phyloP scores from a whole-genome alignment of 2,888 invertebrate species.

The Loripinus fragilis region DNA sequence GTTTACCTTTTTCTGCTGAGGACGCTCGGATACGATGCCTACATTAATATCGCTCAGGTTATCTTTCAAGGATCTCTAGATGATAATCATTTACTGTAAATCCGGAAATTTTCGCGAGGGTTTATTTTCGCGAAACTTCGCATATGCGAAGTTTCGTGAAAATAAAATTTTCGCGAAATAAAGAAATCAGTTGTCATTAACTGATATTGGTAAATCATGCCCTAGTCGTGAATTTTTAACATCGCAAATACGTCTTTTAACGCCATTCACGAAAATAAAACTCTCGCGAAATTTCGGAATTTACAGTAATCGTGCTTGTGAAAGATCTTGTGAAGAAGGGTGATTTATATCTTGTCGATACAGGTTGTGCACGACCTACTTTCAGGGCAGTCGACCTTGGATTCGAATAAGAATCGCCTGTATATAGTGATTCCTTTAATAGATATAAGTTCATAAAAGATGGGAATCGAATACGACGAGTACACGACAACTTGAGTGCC shows the following conservation, averaged over 20 bases:
- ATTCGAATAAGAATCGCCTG: neutral
- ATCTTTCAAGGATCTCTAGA: neutral
- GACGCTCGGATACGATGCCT: neutral
- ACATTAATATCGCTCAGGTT: neutral
- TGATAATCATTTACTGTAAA: constrained; percentile 9
- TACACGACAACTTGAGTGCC: neutral
- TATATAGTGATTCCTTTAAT: neutral
- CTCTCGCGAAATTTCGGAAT: too few relatives aligned
- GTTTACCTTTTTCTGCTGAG: neutral
- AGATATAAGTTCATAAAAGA: neutral
- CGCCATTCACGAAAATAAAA: too few relatives aligned
- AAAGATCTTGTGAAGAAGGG: neutral
- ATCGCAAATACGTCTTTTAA: too few relatives aligned
- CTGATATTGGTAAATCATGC: too few relatives aligned
- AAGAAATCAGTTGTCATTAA: neutral
- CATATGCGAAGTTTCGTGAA: too few relatives aligned
- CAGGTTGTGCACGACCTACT: neutral
- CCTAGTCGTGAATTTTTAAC: too few relatives aligned
- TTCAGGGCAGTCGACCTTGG: neutral
- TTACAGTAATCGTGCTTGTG: neutral
- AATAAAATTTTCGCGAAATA: too few relatives aligned
- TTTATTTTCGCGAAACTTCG: too few relatives aligned
- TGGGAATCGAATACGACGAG: neutral
- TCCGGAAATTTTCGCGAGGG: too few relatives aligned
- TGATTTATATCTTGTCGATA: neutral